Evolutionary conservation across 2,113 vertebrate genomes (phyloP), one percentile per base, ranked within the genome.

Genomic region (Peromyscus maniculatus): DNA sequence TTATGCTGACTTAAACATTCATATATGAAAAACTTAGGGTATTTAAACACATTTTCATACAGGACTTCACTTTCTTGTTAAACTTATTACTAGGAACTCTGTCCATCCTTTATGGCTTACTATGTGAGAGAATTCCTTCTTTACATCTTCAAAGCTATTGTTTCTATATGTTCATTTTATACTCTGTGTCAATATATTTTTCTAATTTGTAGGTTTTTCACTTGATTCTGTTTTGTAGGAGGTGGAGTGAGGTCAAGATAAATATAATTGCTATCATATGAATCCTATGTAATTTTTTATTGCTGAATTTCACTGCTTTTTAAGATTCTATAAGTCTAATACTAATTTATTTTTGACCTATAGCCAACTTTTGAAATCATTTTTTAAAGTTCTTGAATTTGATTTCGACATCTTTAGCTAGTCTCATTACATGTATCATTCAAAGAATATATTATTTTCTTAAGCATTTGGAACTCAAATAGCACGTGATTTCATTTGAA

Each of bases 241-340:
- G 26, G 8, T 67, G 8, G 15, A 26, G 28, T 49, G 17, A 28
- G 43, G n/a, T 21, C 71, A n/a, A 78, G n/a, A 52, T 36, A 24
- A 22, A 49, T 49, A 11, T 52, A 66, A 43, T 78, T 93, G 78
- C 22, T 75, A 43, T 31, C 39, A 86, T 46, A 86, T 62, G 2
- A 17, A 64, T 43, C n/a, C n/a, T 17, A 84, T 17, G 66, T 43
- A 43, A 43, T 46, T 28, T 66, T 96, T 82, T 72, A 64, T 59
- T 43, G 36, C 33, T 69, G 10, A 74, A 80, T 94, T 80, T 91
- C 62, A 96, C 64, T 71, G 36, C 19, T 75, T 33, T 83, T 94
- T 62, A n/a, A 36, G 74, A 24, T 31, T 88, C 64, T 39, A 7
- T 26, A 49, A 72, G 59, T 69, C 75, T 33, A 67, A 62, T 24